A percentile compares a stretch with the other conserved stretches of the same genome.
Conservation (phyloP, 2,113 vertebrate species). For the Scalopus aquaticus region DNA sequence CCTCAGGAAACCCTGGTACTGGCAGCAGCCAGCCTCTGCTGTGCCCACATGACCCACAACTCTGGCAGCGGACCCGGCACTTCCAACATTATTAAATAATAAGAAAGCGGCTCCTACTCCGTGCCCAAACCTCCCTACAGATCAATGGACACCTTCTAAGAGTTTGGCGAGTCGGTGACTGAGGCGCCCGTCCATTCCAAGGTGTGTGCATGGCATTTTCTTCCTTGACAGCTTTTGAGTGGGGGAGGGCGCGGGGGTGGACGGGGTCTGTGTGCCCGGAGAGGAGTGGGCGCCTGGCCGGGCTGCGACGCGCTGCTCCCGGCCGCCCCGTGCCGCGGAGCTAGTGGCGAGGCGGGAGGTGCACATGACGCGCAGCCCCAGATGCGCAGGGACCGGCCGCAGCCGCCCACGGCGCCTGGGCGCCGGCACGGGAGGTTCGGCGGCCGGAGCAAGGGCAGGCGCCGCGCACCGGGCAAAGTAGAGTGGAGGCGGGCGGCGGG, state of each 20-base stretch:
- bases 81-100: conserved; percentile 81
- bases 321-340: not conserved
- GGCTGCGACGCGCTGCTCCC: conserved; percentile 5
- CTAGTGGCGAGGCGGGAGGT: conserved; percentile 28
- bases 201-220: conserved; percentile 68
- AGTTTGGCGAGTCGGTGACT: conserved; percentile 76
- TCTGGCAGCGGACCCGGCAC: conserved; percentile 80
- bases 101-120: conserved; percentile 70
- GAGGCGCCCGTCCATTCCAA: conserved; percentile 68
- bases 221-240: conserved; percentile 49
- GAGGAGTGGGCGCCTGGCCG: conserved; percentile 30
- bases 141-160: conserved; percentile 76
- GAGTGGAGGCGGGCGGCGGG: not conserved
- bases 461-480: conserved; percentile 45
- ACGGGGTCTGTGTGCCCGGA: not conserved
- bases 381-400: conserved; percentile 63
- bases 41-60: conserved; percentile 81
- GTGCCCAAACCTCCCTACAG: conserved; percentile 59
- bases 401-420: conserved; percentile 43
- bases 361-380: conserved; percentile 23
- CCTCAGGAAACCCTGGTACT: conserved; percentile 82
- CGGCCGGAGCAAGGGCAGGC: conserved; percentile 53
- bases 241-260: conserved; percentile 43
- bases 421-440: not conserved
- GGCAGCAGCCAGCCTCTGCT: conserved; percentile 80